phyloP scores from a whole-genome alignment of 2,888 invertebrate species.

The Amphipoea oculea region DNA sequence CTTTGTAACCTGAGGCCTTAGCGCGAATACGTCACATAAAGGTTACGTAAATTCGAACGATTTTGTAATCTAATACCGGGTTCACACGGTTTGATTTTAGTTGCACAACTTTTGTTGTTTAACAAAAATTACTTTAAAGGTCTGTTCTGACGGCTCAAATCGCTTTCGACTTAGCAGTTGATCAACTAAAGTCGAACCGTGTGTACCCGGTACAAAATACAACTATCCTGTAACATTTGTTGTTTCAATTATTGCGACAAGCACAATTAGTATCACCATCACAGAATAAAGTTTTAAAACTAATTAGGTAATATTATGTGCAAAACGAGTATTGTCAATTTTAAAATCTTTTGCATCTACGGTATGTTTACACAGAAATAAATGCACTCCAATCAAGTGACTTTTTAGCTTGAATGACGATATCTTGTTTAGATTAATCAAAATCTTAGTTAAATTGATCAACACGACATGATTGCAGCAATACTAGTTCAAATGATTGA shows the following conservation, averaged over 20 bases:
- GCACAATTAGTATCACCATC: not conserved
- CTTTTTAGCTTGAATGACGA: no score
- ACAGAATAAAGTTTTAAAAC: not conserved
- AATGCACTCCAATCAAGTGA: no score
- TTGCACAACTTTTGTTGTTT: not conserved
- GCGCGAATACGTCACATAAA: not conserved
- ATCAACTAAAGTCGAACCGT: not conserved
- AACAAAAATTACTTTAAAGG: not conserved
- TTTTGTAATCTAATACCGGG: not conserved
- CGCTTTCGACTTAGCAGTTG: not conserved
- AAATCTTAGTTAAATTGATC: no score
- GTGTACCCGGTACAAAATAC: not conserved
- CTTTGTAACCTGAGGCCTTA: not conserved
- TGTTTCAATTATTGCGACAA: not conserved
- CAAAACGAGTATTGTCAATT: no score
- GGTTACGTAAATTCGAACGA: not conserved
- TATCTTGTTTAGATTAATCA: no score
- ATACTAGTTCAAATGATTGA: no score
- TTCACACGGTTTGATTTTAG: not conserved
- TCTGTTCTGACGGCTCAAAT: not conserved
- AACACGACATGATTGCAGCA: no score
- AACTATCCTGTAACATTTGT: not conserved
- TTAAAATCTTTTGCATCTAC: no score
- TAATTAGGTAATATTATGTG: not conserved
- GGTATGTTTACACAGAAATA: no score